phyloP scores from a whole-genome alignment of 1,140 invertebrate genomes.

The Goniozus legneri region DNA sequence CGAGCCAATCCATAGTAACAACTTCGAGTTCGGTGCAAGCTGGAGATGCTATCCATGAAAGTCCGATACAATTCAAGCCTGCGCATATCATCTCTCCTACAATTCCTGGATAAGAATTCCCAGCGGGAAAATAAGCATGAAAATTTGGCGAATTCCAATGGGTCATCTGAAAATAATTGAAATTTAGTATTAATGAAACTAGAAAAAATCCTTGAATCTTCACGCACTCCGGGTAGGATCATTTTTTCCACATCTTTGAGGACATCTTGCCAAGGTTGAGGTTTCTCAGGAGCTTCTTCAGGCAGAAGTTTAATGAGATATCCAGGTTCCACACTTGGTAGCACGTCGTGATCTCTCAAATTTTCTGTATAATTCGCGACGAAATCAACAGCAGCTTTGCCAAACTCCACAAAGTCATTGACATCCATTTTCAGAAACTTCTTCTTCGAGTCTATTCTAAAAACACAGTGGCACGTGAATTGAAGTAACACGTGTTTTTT shows the following conservation, averaged over 20 bases:
- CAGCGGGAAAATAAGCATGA: slow-evolving; percentile 89
- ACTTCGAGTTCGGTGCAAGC: slow-evolving; percentile 95
- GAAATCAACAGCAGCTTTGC: slow-evolving; percentile 71
- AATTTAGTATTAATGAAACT: too few species aligned
- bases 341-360: slow-evolving; percentile 57
- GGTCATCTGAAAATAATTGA: slow-evolving; percentile 65
- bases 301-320: slow-evolving; percentile 75
- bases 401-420: slow-evolving; percentile 69
- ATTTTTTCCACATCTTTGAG: slow-evolving; percentile 77
- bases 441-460: too few species aligned
- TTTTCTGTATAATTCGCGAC: slow-evolving; percentile 67
- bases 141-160: slow-evolving; percentile 95
- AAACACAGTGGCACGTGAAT: too few species aligned
- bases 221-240: slow-evolving; percentile 79
- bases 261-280: slow-evolving; percentile 79
- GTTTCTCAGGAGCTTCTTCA: slow-evolving; percentile 68
- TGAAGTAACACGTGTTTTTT: too few species aligned
- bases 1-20: slow-evolving; percentile 92
- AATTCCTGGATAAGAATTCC: slow-evolving; percentile 80
- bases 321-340: slow-evolving; percentile 74
- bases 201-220: too few species aligned
- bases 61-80: slow-evolving; percentile 82
- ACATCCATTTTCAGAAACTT: slow-evolving; percentile 70
- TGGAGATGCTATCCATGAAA: slow-evolving; percentile 90
- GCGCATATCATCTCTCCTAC: slow-evolving; percentile 83